Percentiles rank a stretch among this genome's conserved stretches.
Conservation (phyloP, 2,113 vertebrate genomes). For the Mustela lutreola region DNA sequence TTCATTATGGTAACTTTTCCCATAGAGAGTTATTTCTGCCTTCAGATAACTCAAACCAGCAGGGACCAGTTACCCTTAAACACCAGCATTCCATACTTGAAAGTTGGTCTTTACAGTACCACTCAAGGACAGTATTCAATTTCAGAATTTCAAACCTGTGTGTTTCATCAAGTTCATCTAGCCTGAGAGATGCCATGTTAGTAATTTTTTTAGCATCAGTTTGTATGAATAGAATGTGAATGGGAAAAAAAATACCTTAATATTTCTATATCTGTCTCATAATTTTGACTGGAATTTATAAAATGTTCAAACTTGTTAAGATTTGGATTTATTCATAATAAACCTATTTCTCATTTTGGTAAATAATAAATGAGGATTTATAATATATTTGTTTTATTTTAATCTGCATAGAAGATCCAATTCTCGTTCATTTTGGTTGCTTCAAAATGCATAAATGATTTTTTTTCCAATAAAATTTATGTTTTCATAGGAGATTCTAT, state of each 20-base stretch:
- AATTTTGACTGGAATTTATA: not conserved
- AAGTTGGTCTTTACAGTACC: not conserved
- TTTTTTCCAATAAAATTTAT: conserved; percentile 41
- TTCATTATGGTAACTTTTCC: not conserved
- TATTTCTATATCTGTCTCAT: not conserved
- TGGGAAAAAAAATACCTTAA: not conserved
- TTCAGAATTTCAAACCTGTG: not conserved
- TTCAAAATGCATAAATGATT: conserved; percentile 15
- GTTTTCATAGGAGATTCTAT: conserved; percentile 17
- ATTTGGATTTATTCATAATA: conserved; percentile 36
- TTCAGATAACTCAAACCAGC: conserved; percentile 27
- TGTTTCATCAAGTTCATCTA: not conserved
- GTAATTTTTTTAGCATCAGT: not conserved
- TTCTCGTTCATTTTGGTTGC: not conserved
- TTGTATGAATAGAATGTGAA: not conserved
- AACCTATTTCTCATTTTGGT: not conserved
- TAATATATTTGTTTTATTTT: not conserved
- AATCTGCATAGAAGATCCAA: conserved; percentile 9
- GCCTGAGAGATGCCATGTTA: not conserved
- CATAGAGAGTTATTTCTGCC: not conserved
- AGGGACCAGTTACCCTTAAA: not conserved
- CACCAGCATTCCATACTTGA: not conserved
- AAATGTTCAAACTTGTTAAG: conserved; percentile 16
- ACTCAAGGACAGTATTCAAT: not conserved
- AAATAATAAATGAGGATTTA: not conserved